Base-by-base conservation (phyloP, 2,797 vertebrate species). In the Ctenopoma kingsleyae region DNA sequence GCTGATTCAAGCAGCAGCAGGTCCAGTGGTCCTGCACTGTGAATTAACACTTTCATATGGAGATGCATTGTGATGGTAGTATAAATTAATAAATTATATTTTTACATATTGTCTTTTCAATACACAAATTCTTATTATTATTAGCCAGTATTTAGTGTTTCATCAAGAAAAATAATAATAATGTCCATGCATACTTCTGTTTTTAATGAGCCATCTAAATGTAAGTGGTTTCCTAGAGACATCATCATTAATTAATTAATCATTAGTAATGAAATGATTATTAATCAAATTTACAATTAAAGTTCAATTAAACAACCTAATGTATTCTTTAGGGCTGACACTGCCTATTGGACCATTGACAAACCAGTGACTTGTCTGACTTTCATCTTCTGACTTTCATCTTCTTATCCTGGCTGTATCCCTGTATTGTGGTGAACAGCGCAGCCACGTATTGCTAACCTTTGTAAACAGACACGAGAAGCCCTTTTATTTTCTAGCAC, bases 241-340 rank as follows among this genome's bases (percentile, higher is more conserved):
- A 66, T n/a, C n/a, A n/a, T n/a, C n/a, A n/a, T n/a, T n/a, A n/a
- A n/a, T n/a, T n/a, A n/a, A n/a, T 76, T 0, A 51, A 57, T 59
- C 46, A 54, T 69, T 55, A 55, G 54, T 74, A 53, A 70, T 81
- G 2, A 52, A 66, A 58, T 49, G 8, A 71, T 59, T 36, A 67
- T 80, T 44, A 53, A 67, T 82, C 23, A 80, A 2, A 64, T 66
- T 13, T 51, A 47, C 49, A 43, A 66, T 80, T 82, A 68, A 82
- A 83, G 73, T 75, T 50, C 32, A 76, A 78, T 82, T 72, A 52
- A 54, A 78, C 15, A 12, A 20, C 41, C 43, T 65, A 10, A 76
- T 68, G 16, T 23, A 54, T 78, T 74, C 9, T 40, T 56, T 25
- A 66, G 23, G 54, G 40, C 11, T 52, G 47, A 32, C 2, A 62